Percentiles rank a stretch among this genome's conserved stretches.
phyloP scores from a whole-genome alignment of 2,888 invertebrate species.

The Acleris sparsana region DNA sequence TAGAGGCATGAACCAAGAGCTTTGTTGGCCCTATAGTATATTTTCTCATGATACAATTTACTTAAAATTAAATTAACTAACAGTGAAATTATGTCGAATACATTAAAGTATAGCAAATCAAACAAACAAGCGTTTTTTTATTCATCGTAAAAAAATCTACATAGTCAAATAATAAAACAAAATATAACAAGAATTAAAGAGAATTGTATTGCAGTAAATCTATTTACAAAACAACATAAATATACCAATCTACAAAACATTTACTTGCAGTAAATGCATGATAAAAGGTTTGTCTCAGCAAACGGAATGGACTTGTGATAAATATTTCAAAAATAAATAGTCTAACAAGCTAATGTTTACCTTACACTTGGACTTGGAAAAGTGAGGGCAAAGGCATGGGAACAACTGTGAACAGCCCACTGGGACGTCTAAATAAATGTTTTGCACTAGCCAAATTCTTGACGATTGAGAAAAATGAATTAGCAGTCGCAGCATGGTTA shows the following conservation, averaged over 20 bases:
- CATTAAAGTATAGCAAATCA: background rate
- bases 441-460: no score
- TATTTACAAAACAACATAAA: conserved; percentile 77
- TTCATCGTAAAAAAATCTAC: background rate
- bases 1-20: no score
- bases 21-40: no score
- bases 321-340: conserved; percentile 44
- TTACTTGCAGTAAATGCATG: conserved; percentile 62
- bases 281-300: conserved; percentile 45
- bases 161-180: conserved; percentile 14
- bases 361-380: conserved; percentile 15
- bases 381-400: background rate
- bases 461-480: background rate
- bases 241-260: conserved; percentile 63
- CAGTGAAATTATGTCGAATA: no score
- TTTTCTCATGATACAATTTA: no score
- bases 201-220: conserved; percentile 59
- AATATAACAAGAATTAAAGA: conserved; percentile 32
- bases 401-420: background rate
- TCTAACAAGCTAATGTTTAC: conserved; percentile 16
- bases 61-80: no score
- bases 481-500: conserved; percentile 21
- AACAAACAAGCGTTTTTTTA: background rate
- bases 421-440: no score
- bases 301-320: conserved; percentile 59